phyloP scores from a whole-genome alignment of 2,888 invertebrate genomes.

The Auanema sp. region DNA sequence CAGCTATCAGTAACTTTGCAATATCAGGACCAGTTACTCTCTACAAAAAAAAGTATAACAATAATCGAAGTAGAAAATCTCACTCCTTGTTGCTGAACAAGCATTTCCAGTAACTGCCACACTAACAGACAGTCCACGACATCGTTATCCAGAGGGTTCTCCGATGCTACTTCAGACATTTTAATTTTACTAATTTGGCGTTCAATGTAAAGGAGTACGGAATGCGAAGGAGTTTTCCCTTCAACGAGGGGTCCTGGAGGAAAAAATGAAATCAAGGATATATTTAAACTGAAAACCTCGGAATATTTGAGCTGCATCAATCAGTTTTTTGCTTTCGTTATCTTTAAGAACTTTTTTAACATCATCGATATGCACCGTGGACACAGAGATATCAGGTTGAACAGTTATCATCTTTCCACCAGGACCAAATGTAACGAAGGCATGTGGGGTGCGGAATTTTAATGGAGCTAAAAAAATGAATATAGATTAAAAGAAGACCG shows the following conservation, averaged over 20 bases:
- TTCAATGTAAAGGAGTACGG: conserved; percentile 53
- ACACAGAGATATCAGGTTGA: conserved; percentile 31
- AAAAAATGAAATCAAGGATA: not conserved
- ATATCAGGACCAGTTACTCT: conserved; percentile 60
- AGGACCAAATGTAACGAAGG: conserved; percentile 31
- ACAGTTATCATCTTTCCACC: conserved; percentile 33
- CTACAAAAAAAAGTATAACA: conserved; percentile 27
- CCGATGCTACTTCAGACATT: conserved; percentile 16
- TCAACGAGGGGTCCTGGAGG: conserved; percentile 34
- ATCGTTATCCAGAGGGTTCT: conserved; percentile 30
- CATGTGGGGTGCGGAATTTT: conserved; percentile 31
- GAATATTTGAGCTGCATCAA: conserved; percentile 31
- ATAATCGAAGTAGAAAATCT: conserved; percentile 8
- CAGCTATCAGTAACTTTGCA: conserved; percentile 45
- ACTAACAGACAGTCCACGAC: conserved; percentile 54
- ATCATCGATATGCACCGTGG: conserved; percentile 28
- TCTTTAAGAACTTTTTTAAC: conserved; percentile 28
- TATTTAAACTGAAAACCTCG: conserved; percentile 22
- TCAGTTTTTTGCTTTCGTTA: conserved; percentile 22
- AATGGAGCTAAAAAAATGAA: conserved; percentile 24
- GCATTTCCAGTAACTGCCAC: conserved; percentile 58
- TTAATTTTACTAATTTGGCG: conserved; percentile 52
- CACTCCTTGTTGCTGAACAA: conserved; percentile 62
- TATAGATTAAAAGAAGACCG: not conserved
- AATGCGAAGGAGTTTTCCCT: conserved; percentile 38